Base-by-base conservation (phyloP, 2,888 invertebrate genomes). In the Euplagia quadripunctaria region DNA sequence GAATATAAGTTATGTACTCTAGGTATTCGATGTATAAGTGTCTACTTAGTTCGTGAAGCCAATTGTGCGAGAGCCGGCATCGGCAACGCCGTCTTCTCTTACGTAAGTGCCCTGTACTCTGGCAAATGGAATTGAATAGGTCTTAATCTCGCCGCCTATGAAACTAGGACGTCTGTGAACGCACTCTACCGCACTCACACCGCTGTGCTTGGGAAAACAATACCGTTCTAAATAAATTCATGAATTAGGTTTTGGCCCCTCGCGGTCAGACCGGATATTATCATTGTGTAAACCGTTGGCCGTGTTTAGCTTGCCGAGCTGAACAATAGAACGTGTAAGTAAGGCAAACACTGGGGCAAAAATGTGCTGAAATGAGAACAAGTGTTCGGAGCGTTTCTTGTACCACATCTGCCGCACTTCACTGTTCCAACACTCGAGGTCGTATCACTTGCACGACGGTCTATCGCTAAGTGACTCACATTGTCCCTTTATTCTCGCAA, bases 251-350 rank as follows among this genome's bases (percentile, higher is more conserved):
- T 16, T 63, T 52, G 61, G 43, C 69, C 42, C 31, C 43, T 51
- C 52, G 11, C 51, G 51, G 41, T 51, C 17, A 6, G 41, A n/a
- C 42, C 41, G 55, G 55, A 64, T 31, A 64, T 75, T 70, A 70
- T 49, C 49, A 67, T 20, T 65, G 64, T 72, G 70, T 71, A 66
- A 68, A 76, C 63, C 46, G 14, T 12, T 12, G 65, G 20, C n/a
- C 67, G 67, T 72, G 69, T 69, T 72, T 69, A 69, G 66, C 16
- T 68, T 55, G 43, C 41, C 63, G 63, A 64, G 49, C 67, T 42
- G 17, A 66, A 75, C 64, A 75, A 70, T 41, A 68, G 73, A 61
- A 52, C 52, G 65, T 64, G 64, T 64, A 31, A 71, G 68, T 61
- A 68, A 61, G 11, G 31, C 31, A 70, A 73, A 73, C 70, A 68